Percentiles rank a stretch among this genome's conserved stretches.
Evolutionary conservation across 2,888 invertebrate genomes (phyloP).

Genomic region (Lottia gigantea): DNA sequence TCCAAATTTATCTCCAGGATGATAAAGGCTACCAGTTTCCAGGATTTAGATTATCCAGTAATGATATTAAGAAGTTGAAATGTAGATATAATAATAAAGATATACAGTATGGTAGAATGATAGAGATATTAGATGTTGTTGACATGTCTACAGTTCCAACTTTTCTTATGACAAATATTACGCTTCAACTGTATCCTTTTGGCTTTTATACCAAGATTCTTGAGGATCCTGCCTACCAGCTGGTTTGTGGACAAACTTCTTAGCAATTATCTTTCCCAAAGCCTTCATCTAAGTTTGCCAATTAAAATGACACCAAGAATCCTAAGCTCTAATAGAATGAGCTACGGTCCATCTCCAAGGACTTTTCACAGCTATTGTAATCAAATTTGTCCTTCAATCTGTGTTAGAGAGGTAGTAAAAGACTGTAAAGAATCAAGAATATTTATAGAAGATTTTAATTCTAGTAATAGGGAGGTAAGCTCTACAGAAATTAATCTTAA

Average conservation of each 20-base stretch:
- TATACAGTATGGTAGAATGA: slow-evolving; percentile 37
- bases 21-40: slow-evolving; percentile 22
- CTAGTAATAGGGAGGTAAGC: too few relatives aligned
- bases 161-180: slow-evolving; percentile 36
- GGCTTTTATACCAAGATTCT: too few relatives aligned
- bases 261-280: too few relatives aligned
- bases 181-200: slow-evolving; percentile 49
- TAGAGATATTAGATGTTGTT: slow-evolving; percentile 52
- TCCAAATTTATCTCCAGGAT: slow-evolving; percentile 23
- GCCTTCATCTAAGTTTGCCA: too few relatives aligned
- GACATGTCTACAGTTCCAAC: slow-evolving; percentile 38
- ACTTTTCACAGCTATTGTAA: too few relatives aligned
- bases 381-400: too few relatives aligned
- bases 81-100: slow-evolving; percentile 10
- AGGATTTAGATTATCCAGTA: slow-evolving; percentile 15
- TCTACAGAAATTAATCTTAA: too few relatives aligned
- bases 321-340: too few relatives aligned
- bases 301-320: too few relatives aligned
- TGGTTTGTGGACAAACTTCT: too few relatives aligned
- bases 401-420: not conserved
- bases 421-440: not conserved
- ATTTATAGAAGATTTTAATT: not conserved
- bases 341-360: too few relatives aligned
- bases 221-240: too few relatives aligned
- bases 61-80: slow-evolving; percentile 14